Evolutionary conservation across 2,113 vertebrate genomes (phyloP).

Genomic region (Nestor notabilis): DNA sequence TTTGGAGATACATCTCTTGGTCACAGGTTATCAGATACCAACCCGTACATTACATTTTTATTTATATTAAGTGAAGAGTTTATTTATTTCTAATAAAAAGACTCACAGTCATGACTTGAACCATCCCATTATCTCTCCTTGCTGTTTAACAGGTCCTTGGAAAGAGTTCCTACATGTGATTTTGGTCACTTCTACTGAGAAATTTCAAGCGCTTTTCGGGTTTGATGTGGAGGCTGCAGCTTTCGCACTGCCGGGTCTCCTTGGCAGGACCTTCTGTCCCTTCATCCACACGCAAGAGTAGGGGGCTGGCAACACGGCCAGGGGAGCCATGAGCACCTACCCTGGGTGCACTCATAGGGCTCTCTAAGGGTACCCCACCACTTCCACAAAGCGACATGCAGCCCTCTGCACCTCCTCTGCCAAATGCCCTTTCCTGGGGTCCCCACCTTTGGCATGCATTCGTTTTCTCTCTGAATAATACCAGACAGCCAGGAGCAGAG

Average conservation of each 20-base stretch:
- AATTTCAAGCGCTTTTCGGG: neutral
- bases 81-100: neutral
- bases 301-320: fast-evolving
- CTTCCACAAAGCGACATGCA: neutral
- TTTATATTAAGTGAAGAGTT: neutral
- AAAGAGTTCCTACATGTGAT: neutral
- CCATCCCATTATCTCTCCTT: neutral
- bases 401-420: neutral
- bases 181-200: neutral
- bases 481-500: neutral
- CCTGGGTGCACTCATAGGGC: neutral
- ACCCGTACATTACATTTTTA: neutral
- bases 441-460: fast-evolving
- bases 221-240: neutral
- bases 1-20: neutral
- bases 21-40: neutral
- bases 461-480: neutral
- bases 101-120: neutral
- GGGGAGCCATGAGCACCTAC: neutral
- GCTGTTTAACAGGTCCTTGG: neutral
- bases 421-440: neutral
- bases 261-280: neutral
- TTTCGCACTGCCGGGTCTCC: fast-evolving
- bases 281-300: neutral
- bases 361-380: fast-evolving